Conservation (phyloP, 2,888 invertebrate genomes). For the Netelia inedita region DNA sequence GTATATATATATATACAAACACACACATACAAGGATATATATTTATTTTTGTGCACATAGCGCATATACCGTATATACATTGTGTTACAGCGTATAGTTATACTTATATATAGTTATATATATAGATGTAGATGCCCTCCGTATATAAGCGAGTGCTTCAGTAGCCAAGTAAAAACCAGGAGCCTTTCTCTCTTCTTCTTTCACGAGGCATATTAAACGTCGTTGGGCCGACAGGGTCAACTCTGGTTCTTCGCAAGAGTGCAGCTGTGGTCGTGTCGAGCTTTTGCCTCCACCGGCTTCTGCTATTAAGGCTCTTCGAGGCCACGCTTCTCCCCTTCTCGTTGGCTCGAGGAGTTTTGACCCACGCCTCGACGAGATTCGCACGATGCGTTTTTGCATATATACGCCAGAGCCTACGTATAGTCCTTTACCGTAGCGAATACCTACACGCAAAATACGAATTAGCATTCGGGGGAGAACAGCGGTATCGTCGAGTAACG, state of each 20-base stretch:
- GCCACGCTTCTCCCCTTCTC: constrained; percentile 4
- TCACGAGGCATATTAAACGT: constrained; percentile 49
- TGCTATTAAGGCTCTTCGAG: constrained; percentile 15
- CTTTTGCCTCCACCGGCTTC: not conserved
- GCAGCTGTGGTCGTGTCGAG: not conserved
- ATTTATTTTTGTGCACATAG: no score
- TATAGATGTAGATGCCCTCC: not conserved
- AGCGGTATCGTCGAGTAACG: no score
- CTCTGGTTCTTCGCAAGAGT: constrained; percentile 33
- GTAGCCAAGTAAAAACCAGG: constrained; percentile 41
- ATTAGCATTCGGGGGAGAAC: no score
- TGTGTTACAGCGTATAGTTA: not conserved
- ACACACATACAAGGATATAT: not conserved
- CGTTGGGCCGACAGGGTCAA: constrained; percentile 43
- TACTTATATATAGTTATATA: not conserved
- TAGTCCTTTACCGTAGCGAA: not conserved
- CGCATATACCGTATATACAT: not conserved
- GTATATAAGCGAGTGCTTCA: constrained; percentile 13
- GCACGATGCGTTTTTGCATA: constrained; percentile 30
- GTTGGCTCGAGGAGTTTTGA: constrained; percentile 1
- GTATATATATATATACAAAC: not conserved
- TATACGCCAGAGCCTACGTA: not conserved
- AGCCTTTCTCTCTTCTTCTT: constrained; percentile 20
- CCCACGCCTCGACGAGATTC: constrained; percentile 23
- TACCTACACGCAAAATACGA: not conserved